phyloP scores from a whole-genome alignment of 2,113 vertebrate genomes.

The Thunnus thynnus region DNA sequence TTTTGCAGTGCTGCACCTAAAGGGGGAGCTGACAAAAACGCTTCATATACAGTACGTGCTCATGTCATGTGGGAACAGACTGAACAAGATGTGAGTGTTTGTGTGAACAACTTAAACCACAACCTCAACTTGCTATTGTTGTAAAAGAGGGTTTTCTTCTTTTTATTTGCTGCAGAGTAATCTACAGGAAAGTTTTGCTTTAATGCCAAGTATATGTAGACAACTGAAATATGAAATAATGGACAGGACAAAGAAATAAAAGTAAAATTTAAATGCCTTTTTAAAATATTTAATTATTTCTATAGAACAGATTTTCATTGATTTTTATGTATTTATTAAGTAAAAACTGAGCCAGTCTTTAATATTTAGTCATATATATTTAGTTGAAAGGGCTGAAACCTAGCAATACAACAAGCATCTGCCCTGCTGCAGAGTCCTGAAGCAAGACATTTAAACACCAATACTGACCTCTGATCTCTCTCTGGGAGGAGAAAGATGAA shows the following conservation, averaged over 20 bases:
- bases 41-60: no score
- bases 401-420: not conserved
- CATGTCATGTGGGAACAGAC: not conserved
- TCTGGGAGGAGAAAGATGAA: not conserved
- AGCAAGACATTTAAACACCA: slow-evolving; percentile 31
- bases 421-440: slow-evolving; percentile 18
- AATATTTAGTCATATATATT: not conserved
- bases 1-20: no score
- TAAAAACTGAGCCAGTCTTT: not conserved
- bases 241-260: no score
- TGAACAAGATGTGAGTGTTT: not conserved
- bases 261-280: not conserved
- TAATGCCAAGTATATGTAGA: not conserved
- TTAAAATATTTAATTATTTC: no score
- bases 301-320: no score
- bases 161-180: no score
- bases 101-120: not conserved
- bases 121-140: not conserved
- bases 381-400: not conserved
- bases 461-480: slow-evolving; percentile 14
- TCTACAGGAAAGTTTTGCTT: no score
- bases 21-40: no score
- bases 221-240: not conserved
- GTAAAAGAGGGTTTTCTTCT: not conserved
- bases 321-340: no score